Percentiles rank a stretch among this genome's conserved stretches.
These are phyloP conservation scores for Heliconius eleuchia DNA, from an alignment of 1,140 invertebrate genomes.

Conservation along the genomic window DNA sequence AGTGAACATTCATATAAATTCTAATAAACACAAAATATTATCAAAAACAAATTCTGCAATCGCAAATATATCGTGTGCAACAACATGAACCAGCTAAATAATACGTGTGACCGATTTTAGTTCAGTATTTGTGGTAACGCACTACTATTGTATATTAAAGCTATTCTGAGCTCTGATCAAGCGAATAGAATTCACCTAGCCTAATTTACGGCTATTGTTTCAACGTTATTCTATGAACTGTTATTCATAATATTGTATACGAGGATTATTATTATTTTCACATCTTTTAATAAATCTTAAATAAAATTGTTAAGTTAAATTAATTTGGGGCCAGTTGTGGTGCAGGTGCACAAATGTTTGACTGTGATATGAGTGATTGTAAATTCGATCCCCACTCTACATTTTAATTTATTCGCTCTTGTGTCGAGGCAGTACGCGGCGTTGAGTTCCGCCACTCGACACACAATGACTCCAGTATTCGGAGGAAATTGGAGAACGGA, in stretches of 20 bases:
- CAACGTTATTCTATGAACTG: neutral
- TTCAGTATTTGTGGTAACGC: conserved; percentile 41
- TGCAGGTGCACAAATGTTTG: no score
- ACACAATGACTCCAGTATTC: no score
- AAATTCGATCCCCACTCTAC: no score
- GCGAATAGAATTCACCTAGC: conserved; percentile 37
- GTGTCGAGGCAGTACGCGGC: no score
- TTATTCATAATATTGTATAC: neutral
- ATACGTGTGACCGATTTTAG: conserved; percentile 47
- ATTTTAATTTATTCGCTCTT: no score
- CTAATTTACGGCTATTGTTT: conserved; percentile 47
- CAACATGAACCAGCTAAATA: conserved; percentile 45
- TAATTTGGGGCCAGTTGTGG: no score
- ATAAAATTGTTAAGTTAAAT: neutral
- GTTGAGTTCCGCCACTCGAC: no score
- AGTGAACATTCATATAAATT: neutral
- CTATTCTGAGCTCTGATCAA: conserved; percentile 36
- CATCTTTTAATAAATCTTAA: neutral
- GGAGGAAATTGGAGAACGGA: no score
- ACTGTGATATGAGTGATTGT: no score
- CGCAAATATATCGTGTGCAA: conserved; percentile 32
- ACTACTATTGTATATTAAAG: conserved; percentile 39
- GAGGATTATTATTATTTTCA: neutral
- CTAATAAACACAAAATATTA: neutral
- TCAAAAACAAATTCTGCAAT: conserved; percentile 47